Conservation (phyloP, 2,888 invertebrate species). For the Thera britannica region DNA sequence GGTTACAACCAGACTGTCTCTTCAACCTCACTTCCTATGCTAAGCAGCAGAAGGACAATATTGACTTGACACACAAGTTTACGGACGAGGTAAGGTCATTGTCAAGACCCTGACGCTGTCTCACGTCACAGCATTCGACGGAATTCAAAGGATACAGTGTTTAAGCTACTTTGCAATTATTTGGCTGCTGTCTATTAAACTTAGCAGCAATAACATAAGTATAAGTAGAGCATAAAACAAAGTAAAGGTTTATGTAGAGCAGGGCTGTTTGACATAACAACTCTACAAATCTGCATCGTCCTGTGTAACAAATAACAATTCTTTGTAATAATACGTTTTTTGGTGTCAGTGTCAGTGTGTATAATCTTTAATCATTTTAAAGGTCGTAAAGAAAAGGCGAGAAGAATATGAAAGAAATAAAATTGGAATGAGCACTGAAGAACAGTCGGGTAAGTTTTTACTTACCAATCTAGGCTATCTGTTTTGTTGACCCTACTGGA, state of each 20-base stretch:
- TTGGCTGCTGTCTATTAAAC: too few relatives aligned
- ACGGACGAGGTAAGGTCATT: slow-evolving; percentile 63
- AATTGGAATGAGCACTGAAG: slow-evolving; percentile 34
- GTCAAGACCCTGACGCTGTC: background rate
- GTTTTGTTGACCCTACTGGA: background rate
- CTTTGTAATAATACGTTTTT: background rate
- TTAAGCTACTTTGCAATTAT: too few relatives aligned
- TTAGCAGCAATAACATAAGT: too few relatives aligned
- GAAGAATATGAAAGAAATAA: slow-evolving; percentile 61
- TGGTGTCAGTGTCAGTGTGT: too few relatives aligned
- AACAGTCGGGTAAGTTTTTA: slow-evolving; percentile 45
- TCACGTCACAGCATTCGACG: background rate
- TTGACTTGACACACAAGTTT: slow-evolving; percentile 86
- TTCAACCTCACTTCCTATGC: slow-evolving; percentile 85
- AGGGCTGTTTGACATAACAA: too few relatives aligned
- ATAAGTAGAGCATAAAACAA: too few relatives aligned
- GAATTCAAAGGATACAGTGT: too few relatives aligned
- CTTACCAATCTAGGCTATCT: background rate
- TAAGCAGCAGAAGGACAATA: slow-evolving; percentile 81
- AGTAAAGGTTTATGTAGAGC: too few relatives aligned
- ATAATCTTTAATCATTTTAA: slow-evolving; percentile 32
- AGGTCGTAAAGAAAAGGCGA: slow-evolving; percentile 71
- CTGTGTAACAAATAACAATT: too few relatives aligned
- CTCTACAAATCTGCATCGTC: too few relatives aligned
- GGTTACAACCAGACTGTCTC: slow-evolving; percentile 87